Conservation (phyloP, 2,113 vertebrate species). For the Hiodon tergisus region DNA sequence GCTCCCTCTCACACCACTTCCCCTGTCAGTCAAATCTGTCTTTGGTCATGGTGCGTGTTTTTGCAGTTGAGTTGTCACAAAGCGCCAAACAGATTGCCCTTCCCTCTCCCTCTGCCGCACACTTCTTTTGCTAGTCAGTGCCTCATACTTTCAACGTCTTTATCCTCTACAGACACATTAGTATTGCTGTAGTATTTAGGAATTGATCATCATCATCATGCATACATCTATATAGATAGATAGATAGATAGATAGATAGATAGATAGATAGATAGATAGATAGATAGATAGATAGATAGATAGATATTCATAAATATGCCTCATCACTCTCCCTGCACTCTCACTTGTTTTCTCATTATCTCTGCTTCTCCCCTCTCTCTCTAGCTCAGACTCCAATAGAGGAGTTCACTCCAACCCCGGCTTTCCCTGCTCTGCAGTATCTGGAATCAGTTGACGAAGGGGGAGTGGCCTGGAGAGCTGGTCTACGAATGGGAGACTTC, state of each 20-base stretch:
- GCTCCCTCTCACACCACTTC: background rate
- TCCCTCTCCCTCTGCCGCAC: background rate
- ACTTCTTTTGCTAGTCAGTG: background rate
- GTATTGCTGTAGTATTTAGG: background rate
- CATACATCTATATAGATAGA: too few relatives aligned
- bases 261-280: background rate
- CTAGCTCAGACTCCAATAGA: slow-evolving; percentile 89
- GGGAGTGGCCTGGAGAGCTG: slow-evolving; percentile 83
- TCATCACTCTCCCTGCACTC: slow-evolving; percentile 11
- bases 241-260: background rate
- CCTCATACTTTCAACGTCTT: slow-evolving; percentile 7
- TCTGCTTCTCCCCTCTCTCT: slow-evolving; percentile 14
- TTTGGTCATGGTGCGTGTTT: background rate
- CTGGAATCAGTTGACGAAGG: slow-evolving; percentile 89
- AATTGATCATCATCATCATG: slow-evolving; percentile 7
- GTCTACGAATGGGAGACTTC: slow-evolving; percentile 89
- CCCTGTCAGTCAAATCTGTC: background rate
- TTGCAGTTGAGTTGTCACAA: too few relatives aligned
- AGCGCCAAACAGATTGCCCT: background rate
- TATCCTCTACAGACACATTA: background rate
- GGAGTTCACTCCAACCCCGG: slow-evolving; percentile 86
- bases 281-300: background rate
- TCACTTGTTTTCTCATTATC: slow-evolving; percentile 10
- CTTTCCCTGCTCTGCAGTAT: slow-evolving; percentile 87
- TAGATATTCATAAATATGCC: slow-evolving; percentile 19